Base-by-base conservation (phyloP, 1,140 invertebrate species). In the Melanaphis sacchari region DNA sequence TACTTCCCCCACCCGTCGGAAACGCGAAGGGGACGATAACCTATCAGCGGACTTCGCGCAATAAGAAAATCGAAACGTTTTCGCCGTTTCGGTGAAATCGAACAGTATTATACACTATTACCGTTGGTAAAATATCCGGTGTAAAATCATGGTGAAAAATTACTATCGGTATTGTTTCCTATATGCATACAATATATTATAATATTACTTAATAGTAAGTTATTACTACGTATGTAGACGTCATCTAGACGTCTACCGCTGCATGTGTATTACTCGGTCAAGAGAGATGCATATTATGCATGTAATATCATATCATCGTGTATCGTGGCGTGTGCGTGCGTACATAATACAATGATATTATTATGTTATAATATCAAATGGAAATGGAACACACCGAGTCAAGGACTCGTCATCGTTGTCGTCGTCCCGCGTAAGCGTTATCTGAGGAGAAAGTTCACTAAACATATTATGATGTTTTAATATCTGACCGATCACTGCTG, bases 321-420 rank as follows among this genome's bases (percentile, higher is more conserved):
- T 66, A 76, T 76, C 59, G 59, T n/a, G 59, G 11, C n/a, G 59
- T n/a, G 15, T 76, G 59, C 59, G 59, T 6, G 24, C 26, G 15
- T 15, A 18, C 59, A 76, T n/a, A 76, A 76, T n/a, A 36, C n/a
- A n/a, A 59, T 59, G 54, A 31, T 59, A 59, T 31, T 59, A 31
- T 31, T 76, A 31, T 92, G 91, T 52, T 84, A 84, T 82, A 84
- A 91, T 91, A 81, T 76, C 6, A 81, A 84, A 92, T 81, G n/a
- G 40, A 92, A 92, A 84, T 38, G 91, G 81, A 38, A 93, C 81
- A 54, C 41, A 5, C 88, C 11, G 87, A 54, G 91, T 93, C 91
- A 93, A 93, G 91, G 91, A 93, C 90, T 92, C 36, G 41, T 49
- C 90, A 43, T 81, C 59, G 76, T 84, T 81, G 52, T 82, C 59